Evolutionary conservation across 2,888 invertebrate species (phyloP).

Genomic region (Polyploca ridens): DNA sequence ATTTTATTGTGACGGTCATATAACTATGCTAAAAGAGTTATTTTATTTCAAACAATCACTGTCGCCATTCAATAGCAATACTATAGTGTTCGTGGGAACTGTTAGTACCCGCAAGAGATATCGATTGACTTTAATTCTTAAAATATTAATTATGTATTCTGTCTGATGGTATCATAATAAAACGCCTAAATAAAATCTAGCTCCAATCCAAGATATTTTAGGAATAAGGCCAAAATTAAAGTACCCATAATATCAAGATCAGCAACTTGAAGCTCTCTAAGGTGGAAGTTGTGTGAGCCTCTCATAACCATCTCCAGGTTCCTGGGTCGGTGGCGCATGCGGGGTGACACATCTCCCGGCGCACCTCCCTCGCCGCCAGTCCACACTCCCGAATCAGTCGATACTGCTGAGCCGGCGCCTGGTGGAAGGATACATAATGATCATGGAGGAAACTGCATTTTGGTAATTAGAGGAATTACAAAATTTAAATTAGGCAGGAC

Average conservation of each 20-base stretch:
- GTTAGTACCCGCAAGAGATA: not conserved
- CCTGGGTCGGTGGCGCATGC: conserved; percentile 83
- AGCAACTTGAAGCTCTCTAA: conserved; percentile 85
- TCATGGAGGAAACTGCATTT: not conserved
- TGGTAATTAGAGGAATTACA: not conserved
- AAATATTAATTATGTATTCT: too few relatives aligned
- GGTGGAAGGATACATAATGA: conserved; percentile 3
- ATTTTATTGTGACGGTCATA: not conserved
- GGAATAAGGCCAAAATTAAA: too few relatives aligned
- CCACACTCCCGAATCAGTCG: conserved; percentile 87
- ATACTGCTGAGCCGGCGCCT: conserved; percentile 85
- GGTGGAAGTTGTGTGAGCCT: conserved; percentile 90
- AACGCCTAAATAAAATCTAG: too few relatives aligned
- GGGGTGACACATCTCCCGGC: conserved; percentile 66
- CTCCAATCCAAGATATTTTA: too few relatives aligned
- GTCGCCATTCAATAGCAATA: too few relatives aligned
- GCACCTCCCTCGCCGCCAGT: conserved; percentile 67
- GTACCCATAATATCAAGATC: conserved; percentile 81
- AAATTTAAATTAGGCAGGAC: too few relatives aligned
- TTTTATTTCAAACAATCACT: too few relatives aligned
- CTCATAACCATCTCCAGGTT: conserved; percentile 90
- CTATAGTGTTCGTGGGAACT: too few relatives aligned
- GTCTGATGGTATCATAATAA: too few relatives aligned
- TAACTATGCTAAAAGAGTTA: too few relatives aligned
- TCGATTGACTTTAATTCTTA: too few relatives aligned